Evolutionary conservation across 2,888 invertebrate species (phyloP), one percentile per base, ranked within the genome.

Genomic region (Bruchidius siliquastri): DNA sequence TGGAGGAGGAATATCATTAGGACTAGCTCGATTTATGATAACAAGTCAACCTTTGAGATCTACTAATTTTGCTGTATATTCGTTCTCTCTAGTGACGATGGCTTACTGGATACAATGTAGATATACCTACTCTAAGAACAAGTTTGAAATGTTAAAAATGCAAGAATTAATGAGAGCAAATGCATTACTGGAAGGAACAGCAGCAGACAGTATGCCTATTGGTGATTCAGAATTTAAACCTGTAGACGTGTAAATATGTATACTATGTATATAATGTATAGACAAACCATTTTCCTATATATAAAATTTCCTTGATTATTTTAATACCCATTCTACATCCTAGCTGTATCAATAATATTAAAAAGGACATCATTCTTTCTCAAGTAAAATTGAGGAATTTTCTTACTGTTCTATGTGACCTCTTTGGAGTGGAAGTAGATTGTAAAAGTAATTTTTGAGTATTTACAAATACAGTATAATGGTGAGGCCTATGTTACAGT

Each of bases 51-150:
- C 91, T 3, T 86, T 88, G 80, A 82, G 88, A 13, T 89, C 94
- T 0, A 89, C 90, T 32, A 91, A 93, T 82, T 87, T 92, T 77
- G 93, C 91, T 0, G 89, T 94, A 77, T 91, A 90, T 22, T 86
- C 91, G 30, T 94, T 92, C 84, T 87, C 90, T 21, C 86, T 90
- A 32, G 88, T 92, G 32, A 92, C 93, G 6, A 78, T 93, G 77
- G 80, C 87, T 0, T 94, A 92, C 83, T 94, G 94, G 94, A 88
- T 90, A 73, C 88, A 88, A 74, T 93, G 93, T 85, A 89, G 93
- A 80, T 93, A 92, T 84, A 88, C 90, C 71, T 93, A 91, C 90
- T 92, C 93, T 0, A 86, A 88, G 78, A 88, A 88, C 72, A 91
- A 90, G 77, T 92, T 93, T 86, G 90, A 92, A 84, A 90, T 92